Evolutionary conservation across 2,888 invertebrate species (phyloP), one percentile per base, ranked within the genome.

Genomic region (Syrphus vitripennis): DNA sequence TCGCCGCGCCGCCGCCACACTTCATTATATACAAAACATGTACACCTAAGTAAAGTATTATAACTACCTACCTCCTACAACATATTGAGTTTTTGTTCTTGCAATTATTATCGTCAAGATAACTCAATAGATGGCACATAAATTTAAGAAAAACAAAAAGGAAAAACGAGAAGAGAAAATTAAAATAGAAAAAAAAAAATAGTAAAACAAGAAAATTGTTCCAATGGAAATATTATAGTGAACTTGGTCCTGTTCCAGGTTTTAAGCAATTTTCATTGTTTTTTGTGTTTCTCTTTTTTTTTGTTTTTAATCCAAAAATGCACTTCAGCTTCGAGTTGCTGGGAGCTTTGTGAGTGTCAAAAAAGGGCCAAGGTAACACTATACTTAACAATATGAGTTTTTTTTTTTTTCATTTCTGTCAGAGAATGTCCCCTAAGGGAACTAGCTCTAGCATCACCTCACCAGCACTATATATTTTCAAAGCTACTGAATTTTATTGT

Each of bases 321-420:
- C 80, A 80, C 40, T 83, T 75, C 40, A 50, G 48, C 34, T 67
- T 19, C 34, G 31, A 14, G 26, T 21, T 48, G 31, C 65, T 31
- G 34, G 21, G 24, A 26, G 14, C 5, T 34, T 12, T 34, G 9
- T 40, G 42, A 57, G 16, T 40, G 42, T 40, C 26, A 29, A 42
- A 48, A 50, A 75, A 80, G 80, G 83, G 75, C 80, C 80, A 84
- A 80, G 83, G 83, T 61, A 72, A 53, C 50, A 80, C 50, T 80
- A n/a, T n/a, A 84, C 83, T 84, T 76, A 76, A 71, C 65, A 80
- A 80, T 80, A 80, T 84, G 80, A 84, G 71, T 61, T 80, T 84
- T 76, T 53, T 50, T n/a, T n/a, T n/a, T n/a, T n/a, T n/a, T n/a
- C n/a, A n/a, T n/a, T n/a, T n/a, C n/a, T n/a, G n/a, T n/a, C n/a